Conservation (phyloP, 2,113 vertebrate genomes). For the Nyctereutes procyonoides region DNA sequence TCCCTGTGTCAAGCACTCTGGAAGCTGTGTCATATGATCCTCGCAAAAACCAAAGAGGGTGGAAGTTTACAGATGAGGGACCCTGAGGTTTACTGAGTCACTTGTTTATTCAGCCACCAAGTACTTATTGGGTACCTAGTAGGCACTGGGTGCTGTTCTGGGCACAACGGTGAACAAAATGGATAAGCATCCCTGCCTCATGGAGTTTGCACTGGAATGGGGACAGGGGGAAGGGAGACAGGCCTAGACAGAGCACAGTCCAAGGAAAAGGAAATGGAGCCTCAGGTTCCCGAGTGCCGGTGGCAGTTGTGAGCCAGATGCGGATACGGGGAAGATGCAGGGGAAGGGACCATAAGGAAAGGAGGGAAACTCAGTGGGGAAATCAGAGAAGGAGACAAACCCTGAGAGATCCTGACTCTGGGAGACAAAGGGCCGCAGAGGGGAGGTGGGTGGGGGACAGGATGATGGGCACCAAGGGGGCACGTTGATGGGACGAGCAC, state of each 20-base stretch:
- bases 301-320: not conserved
- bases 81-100: not conserved
- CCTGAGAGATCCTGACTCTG: too few species aligned
- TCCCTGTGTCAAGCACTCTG: not conserved
- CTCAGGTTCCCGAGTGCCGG: accelerated
- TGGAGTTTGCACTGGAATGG: not conserved
- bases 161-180: not conserved
- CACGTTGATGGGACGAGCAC: too few species aligned
- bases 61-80: not conserved
- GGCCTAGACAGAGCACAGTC: not conserved
- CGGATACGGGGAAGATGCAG: too few species aligned
- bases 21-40: not conserved
- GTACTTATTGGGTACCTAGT: not conserved
- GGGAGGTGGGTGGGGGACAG: too few species aligned
- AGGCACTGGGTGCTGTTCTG: not conserved
- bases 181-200: not conserved
- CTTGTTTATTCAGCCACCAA: not conserved
- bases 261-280: not conserved
- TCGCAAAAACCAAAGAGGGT: not conserved
- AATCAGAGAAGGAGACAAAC: too few species aligned
- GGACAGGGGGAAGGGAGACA: not conserved
- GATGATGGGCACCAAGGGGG: too few species aligned
- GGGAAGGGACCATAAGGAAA: too few species aligned
- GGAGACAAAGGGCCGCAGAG: too few species aligned
- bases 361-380: too few species aligned